Percentiles rank a stretch among this genome's conserved stretches.
phyloP scores from a whole-genome alignment of 2,113 vertebrate species.

The Irena cyanogastra region DNA sequence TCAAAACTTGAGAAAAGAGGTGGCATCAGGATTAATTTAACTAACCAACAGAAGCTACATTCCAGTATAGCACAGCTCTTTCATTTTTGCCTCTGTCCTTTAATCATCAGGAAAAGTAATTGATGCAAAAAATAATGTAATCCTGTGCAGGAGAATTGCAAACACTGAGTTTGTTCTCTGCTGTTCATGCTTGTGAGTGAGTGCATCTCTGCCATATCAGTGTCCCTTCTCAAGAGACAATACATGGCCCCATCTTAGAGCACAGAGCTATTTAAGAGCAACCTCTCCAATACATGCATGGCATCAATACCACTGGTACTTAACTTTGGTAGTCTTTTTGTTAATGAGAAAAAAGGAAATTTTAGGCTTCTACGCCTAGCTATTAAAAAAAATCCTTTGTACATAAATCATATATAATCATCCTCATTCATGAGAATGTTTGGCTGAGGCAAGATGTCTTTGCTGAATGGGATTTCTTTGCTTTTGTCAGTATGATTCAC shows the following conservation, averaged over 20 bases:
- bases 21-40: neutral
- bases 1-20: neutral
- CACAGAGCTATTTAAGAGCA: neutral
- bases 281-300: neutral
- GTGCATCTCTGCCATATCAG: neutral
- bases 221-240: neutral
- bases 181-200: neutral
- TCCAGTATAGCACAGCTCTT: neutral
- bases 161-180: neutral
- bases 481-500: constrained; percentile 7
- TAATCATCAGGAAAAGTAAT: neutral
- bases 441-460: neutral
- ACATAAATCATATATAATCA: neutral
- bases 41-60: neutral
- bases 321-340: neutral
- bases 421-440: neutral
- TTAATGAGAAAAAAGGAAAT: neutral
- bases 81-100: neutral
- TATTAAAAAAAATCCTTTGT: neutral
- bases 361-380: neutral
- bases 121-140: neutral
- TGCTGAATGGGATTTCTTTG: neutral
- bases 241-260: neutral
- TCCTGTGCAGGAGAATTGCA: neutral
- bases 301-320: neutral